Evolutionary conservation across 2,888 invertebrate genomes (phyloP).

Genomic region (Timema cristinae): DNA sequence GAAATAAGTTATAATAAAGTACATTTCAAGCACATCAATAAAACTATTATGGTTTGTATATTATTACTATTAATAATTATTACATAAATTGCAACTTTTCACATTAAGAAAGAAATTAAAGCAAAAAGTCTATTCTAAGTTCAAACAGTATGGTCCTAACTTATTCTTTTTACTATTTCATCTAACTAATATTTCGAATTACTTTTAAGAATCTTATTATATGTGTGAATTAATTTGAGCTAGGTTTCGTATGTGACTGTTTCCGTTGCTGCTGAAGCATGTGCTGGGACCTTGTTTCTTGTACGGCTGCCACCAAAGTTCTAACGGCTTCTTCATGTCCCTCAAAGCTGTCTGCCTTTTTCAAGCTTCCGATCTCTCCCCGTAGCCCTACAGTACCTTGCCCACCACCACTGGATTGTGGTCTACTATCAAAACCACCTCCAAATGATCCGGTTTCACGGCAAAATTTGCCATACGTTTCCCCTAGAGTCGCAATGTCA

Average conservation of each 20-base stretch:
- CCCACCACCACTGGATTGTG: constrained; percentile 29
- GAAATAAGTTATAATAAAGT: too few species aligned
- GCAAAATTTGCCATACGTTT: constrained; percentile 35
- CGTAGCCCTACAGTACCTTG: constrained; percentile 21
- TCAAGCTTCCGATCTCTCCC: constrained; percentile 42
- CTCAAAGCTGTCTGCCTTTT: constrained; percentile 64
- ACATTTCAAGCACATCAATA: too few species aligned
- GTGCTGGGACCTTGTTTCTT: constrained; percentile 53
- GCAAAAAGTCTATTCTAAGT: too few species aligned
- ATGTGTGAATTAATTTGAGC: constrained; percentile 17
- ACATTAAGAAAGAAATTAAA: too few species aligned
- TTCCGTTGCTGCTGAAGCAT: constrained; percentile 45
- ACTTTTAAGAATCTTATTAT: too few species aligned
- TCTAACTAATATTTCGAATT: too few species aligned
- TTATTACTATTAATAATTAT: too few species aligned
- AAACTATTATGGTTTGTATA: too few species aligned
- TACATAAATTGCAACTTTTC: too few species aligned
- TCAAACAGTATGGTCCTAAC: too few species aligned
- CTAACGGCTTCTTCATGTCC: constrained; percentile 66
- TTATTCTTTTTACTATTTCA: too few species aligned
- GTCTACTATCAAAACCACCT: constrained; percentile 37
- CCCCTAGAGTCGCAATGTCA: constrained; percentile 30
- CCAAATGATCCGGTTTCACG: constrained; percentile 39
- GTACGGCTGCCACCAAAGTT: constrained; percentile 62
- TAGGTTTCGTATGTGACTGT: constrained; percentile 41